Percentiles rank a stretch among this genome's conserved stretches.
Conservation (phyloP, 2,797 vertebrate species). For the Brachyrhaphis roseni region DNA sequence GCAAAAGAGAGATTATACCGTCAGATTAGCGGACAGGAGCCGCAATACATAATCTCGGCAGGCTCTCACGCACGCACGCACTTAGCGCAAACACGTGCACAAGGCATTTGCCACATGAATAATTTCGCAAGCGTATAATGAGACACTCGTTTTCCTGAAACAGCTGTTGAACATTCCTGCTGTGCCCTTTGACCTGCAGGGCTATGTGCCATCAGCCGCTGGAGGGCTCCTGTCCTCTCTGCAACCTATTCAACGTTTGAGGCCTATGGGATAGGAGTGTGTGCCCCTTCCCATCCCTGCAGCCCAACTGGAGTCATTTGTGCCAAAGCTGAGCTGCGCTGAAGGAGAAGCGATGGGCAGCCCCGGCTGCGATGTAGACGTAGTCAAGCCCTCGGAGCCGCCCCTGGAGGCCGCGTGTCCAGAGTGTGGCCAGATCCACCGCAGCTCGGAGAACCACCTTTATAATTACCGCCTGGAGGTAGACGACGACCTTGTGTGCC, state of each 20-base stretch:
- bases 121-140: conserved; percentile 56
- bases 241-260: conserved; percentile 63
- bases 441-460: conserved; percentile 94
- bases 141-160: conserved; percentile 67
- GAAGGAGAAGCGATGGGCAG: conserved; percentile 86
- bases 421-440: conserved; percentile 96
- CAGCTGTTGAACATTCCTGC: conserved; percentile 64
- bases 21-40: conserved; percentile 82
- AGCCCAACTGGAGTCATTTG: conserved; percentile 68
- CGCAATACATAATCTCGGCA: conserved; percentile 79
- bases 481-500: conserved; percentile 97
- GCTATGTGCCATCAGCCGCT: conserved; percentile 76
- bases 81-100: conserved; percentile 47
- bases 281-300: conserved; percentile 58
- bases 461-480: conserved; percentile 98
- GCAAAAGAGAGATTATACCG: conserved; percentile 83
- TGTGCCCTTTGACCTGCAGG: conserved; percentile 70
- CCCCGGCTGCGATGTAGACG: conserved; percentile 86
- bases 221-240: conserved; percentile 78
- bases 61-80: conserved; percentile 40
- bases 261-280: conserved; percentile 75
- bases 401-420: conserved; percentile 89
- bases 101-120: conserved; percentile 67
- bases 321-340: conserved; percentile 67
- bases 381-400: conserved; percentile 83